phyloP scores from a whole-genome alignment of 2,797 vertebrate genomes.

The Malacoraja senta region DNA sequence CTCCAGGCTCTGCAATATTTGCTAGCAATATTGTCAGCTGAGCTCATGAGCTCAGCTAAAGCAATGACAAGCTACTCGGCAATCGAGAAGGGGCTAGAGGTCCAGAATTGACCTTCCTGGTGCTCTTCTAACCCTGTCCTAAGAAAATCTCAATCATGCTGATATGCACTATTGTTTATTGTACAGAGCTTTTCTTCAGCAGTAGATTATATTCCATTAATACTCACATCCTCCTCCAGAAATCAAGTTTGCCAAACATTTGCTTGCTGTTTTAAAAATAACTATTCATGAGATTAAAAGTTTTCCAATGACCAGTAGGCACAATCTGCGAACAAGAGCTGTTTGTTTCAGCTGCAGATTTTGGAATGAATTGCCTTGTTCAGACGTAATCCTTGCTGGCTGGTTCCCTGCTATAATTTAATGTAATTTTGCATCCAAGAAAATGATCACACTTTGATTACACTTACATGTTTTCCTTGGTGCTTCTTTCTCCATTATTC shows the following conservation, averaged over 20 bases:
- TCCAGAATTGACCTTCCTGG: neutral
- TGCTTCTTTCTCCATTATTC: neutral
- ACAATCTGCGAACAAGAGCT: neutral
- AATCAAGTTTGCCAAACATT: neutral
- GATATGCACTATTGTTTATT: neutral
- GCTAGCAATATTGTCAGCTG: too few relatives aligned
- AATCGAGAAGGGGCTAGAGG: neutral
- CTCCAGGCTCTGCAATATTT: too few relatives aligned
- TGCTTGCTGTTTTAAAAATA: neutral
- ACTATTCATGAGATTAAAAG: neutral
- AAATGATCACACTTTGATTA: neutral
- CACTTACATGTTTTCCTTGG: neutral
- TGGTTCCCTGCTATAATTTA: neutral
- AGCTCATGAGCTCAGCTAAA: neutral
- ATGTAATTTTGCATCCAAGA: neutral
- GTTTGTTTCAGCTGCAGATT: conserved; percentile 1
- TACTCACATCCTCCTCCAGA: neutral
- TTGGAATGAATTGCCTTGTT: neutral
- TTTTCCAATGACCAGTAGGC: neutral
- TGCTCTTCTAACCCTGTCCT: neutral
- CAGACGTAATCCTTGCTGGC: neutral
- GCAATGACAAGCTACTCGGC: neutral
- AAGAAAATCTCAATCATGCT: neutral
- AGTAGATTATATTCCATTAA: neutral
- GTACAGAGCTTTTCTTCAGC: neutral